These are phyloP conservation scores for Dicrostonyx torquatus DNA, from an alignment of 2,797 vertebrate genomes.

Conservation along the genomic window DNA sequence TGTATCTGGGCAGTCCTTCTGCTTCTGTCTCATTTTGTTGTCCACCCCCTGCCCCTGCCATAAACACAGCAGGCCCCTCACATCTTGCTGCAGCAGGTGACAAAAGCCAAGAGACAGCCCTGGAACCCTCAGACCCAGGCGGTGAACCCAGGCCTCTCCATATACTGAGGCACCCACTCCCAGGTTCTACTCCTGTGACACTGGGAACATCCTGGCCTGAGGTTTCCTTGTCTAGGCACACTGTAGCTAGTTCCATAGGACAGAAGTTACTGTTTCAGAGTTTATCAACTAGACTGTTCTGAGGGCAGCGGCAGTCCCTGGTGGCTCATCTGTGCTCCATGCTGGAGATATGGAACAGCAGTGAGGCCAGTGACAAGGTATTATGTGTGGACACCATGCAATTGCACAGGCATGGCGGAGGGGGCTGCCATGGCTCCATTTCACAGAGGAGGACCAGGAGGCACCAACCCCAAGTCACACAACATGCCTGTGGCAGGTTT, in stretches of 20 bases:
- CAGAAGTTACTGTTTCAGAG: background rate
- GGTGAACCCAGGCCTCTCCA: background rate
- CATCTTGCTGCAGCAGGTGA: background rate
- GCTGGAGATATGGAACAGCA: background rate
- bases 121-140: background rate
- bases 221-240: background rate
- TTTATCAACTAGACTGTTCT: background rate
- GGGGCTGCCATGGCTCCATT: background rate
- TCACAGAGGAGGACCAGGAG: background rate
- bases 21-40: background rate
- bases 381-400: rapidly evolving
- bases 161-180: background rate
- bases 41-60: background rate
- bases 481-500: background rate
- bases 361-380: background rate
- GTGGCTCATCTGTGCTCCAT: background rate
- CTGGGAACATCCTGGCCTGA: background rate
- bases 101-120: background rate
- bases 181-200: background rate
- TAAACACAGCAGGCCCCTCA: background rate
- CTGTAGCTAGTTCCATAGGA: background rate
- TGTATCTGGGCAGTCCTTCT: background rate
- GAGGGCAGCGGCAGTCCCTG: background rate
- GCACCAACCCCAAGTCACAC: background rate
- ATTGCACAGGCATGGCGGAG: background rate